A percentile compares a stretch with the other conserved stretches of the same genome.
phyloP scores from a whole-genome alignment of 2,797 vertebrate genomes.

The Tolypeutes matacus region DNA sequence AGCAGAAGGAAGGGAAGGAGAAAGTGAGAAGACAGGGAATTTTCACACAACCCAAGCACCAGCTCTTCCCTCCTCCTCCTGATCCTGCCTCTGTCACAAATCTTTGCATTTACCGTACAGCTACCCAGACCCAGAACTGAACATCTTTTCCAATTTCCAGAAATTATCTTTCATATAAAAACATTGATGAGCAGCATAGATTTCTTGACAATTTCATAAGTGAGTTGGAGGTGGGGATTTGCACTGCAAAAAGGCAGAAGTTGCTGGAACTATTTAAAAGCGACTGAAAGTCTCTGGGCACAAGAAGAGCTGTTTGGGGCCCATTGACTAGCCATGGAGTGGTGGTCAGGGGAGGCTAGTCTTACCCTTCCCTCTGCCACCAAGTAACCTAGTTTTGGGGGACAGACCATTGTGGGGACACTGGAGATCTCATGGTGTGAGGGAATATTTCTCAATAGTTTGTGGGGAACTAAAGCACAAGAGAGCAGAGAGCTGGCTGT shows the following conservation, averaged over 20 bases:
- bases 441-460: too few relatives aligned
- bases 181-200: too few relatives aligned
- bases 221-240: neutral
- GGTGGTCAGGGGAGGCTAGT: too few relatives aligned
- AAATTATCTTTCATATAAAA: neutral
- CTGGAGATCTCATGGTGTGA: neutral
- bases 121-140: too few relatives aligned
- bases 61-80: too few relatives aligned
- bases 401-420: neutral
- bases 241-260: neutral
- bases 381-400: neutral
- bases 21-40: neutral
- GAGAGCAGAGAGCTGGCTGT: too few relatives aligned
- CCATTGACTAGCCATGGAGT: neutral
- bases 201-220: neutral
- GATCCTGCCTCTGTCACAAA: too few relatives aligned
- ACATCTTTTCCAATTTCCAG: neutral
- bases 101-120: too few relatives aligned
- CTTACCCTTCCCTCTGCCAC: neutral
- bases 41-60: too few relatives aligned
- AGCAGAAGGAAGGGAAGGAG: neutral
- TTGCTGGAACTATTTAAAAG: neutral
- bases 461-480: too few relatives aligned
- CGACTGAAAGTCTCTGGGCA: neutral
- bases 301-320: neutral